These are phyloP conservation scores for Sinocyclocheilus grahami DNA, from an alignment of 2,113 vertebrate genomes.

Conservation along the genomic window DNA sequence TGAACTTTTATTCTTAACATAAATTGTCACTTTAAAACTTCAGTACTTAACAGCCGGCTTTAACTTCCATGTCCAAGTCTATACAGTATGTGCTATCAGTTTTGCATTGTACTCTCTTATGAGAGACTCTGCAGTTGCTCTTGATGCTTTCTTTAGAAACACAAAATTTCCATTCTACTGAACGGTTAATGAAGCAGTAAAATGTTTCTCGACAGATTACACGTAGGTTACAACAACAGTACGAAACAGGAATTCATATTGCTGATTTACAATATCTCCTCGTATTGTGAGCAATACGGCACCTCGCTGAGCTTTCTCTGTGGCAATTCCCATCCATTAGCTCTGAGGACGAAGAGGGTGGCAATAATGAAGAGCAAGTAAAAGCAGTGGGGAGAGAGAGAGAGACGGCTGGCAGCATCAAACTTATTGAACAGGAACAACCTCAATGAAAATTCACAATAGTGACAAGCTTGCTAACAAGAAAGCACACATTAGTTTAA, in stretches of 20 bases:
- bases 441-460: conserved; percentile 19
- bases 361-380: conserved; percentile 52
- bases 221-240: conserved; percentile 31
- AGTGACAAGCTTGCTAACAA: conserved; percentile 33
- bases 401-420: background rate
- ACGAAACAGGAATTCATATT: conserved; percentile 59
- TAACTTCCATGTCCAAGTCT: background rate
- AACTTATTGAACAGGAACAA: conserved; percentile 43
- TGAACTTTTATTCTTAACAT: too few species aligned
- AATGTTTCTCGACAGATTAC: too few species aligned
- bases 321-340: conserved; percentile 48
- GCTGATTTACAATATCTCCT: conserved; percentile 53
- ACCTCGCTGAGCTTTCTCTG: conserved; percentile 37
- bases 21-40: background rate
- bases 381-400: conserved; percentile 14
- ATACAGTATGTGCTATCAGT: background rate
- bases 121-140: conserved; percentile 51
- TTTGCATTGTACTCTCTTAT: background rate
- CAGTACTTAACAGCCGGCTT: background rate
- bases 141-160: conserved; percentile 54
- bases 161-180: conserved; percentile 66
- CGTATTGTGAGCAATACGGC: conserved; percentile 45
- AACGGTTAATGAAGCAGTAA: conserved; percentile 70
- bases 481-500: background rate
- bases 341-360: conserved; percentile 39